A percentile compares a stretch with the other conserved stretches of the same genome.
Evolutionary conservation across 2,113 vertebrate genomes (phyloP).

Genomic region (Erythrolamprus reginae): DNA sequence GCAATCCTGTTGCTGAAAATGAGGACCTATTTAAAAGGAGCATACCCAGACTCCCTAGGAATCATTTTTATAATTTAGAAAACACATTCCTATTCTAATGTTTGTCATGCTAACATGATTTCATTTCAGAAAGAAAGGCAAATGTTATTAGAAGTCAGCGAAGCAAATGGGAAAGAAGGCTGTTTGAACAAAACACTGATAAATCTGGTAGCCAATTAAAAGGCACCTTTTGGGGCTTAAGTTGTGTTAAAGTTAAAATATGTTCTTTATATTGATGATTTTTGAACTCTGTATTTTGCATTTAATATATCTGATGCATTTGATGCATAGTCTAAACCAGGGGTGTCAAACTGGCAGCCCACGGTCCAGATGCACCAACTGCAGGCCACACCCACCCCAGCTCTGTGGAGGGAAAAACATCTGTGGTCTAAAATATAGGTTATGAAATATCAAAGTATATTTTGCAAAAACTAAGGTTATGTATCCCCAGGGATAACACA

Average conservation of each 20-base stretch:
- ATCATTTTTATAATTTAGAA: constrained; percentile 32
- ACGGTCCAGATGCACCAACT: accelerated
- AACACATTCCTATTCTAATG: constrained; percentile 24
- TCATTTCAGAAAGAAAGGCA: constrained; percentile 39
- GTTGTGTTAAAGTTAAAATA: background rate
- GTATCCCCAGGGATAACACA: background rate
- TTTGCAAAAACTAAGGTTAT: background rate
- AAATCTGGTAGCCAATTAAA: constrained; percentile 26
- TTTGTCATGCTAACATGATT: constrained; percentile 44
- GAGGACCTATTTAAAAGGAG: constrained; percentile 9
- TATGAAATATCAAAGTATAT: background rate
- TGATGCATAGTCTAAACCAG: too few species aligned
- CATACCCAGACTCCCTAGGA: constrained; percentile 7
- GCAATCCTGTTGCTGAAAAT: background rate
- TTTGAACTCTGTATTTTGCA: constrained; percentile 12
- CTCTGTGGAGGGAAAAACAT: too few species aligned
- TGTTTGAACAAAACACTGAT: constrained; percentile 23
- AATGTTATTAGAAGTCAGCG: constrained; percentile 43
- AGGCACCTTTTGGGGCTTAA: constrained; percentile 19
- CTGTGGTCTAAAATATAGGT: background rate
- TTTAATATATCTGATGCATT: background rate
- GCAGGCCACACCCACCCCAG: too few species aligned
- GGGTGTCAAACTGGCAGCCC: too few species aligned
- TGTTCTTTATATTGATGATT: constrained; percentile 24
- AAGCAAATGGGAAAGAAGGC: constrained; percentile 31